Evolutionary conservation across 2,113 vertebrate species (phyloP), one percentile per base, ranked within the genome.

Genomic region (Rhagologus leucostigma): DNA sequence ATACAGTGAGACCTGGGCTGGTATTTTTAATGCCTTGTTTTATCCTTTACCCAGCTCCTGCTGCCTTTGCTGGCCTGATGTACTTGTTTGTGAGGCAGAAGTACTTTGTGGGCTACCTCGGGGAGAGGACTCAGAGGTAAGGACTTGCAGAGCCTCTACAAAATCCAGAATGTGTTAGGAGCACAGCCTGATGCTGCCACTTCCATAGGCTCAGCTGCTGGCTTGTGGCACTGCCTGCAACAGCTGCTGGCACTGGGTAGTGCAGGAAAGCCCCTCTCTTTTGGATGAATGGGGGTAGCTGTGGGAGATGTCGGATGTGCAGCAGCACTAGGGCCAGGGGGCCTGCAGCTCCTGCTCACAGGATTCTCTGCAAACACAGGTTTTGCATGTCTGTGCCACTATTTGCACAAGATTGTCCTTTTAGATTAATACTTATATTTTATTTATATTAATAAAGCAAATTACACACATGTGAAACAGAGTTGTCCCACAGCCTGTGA

Each of bases 61-160:
- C 99, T 1, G 98, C 99, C 56, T 99, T 99, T 68, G 98, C 99
- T 3, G 99, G 99, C 46, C 92, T 99, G 94, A 98, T 99, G 98
- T 99, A 99, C 94, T 89, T 99, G 84, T 97, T 99, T 10, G 99
- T 99, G 94, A 98, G 99, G 57, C 99, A 99, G 87, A 99, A 99
- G 96, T 99, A 99, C 96, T 99, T 99, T 64, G 97, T 99, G 13
- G 99, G 99, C 90, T 99, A 99, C 92, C 96, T 99, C 11, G 99
- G 99, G 27, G 98, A 99, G 94, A 99, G 98, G 52, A 98, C 97
- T 41, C 99, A 99, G 96, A 99, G 99, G 99, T 99, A 98, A 97
- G 84, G 41, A 27, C 18, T 63, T 41, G 4, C 10, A 22, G 69
- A 79, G 1, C 32, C 15, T 47, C 50, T 22, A 27, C 11, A 63